Base-by-base conservation (phyloP, 2,113 vertebrate genomes). In the Scortum barcoo region DNA sequence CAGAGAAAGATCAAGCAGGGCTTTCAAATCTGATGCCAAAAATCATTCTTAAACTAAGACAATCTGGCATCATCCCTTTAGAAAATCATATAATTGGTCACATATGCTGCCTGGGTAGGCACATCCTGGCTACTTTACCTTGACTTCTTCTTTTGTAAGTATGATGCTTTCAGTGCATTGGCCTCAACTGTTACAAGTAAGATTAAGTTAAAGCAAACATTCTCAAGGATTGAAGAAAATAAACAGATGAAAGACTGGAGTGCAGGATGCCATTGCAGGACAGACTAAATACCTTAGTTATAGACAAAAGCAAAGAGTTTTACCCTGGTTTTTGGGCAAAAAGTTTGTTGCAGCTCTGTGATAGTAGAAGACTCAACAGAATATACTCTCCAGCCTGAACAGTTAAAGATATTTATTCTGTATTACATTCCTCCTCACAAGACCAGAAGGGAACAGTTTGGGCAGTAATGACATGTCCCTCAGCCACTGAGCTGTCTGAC, bases 401-500 rank as follows among this genome's bases (percentile, higher is more conserved):
- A 33, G 44, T 50, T 14, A 50, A 33, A 50, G 26, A 19, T 10
- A 61, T 36, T 36, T 61, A 30, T 36, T 30, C 9, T 36, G 10
- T 28, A 60, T 36, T 22, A 7, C 56, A 30, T 33, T 58, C 56
- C 56, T 58, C 30, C 12, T 11, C 9, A 61, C 57, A 30, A 33
- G 57, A 57, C 57, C 4, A 33, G 3, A 33, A 60, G 7, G 7
- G 33, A 20, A 60, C 30, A n/a, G 60, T 38, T 10, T 62, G 60
- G 33, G 60, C 33, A 13, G 33, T n/a, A 38, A 38, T 62, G 20
- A 38, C 60, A 62, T 0, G 30, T 61, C 30, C 58, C 58, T 36
- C 30, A 36, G 58, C 58, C 58, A 36, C 58, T 22, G 58, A 61
- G 58, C 58, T 61, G 58, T 36, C 58, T 61, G 58, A 22, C 19